Base-by-base conservation (phyloP, 2,113 vertebrate genomes). In the Argyrosomus japonicus region DNA sequence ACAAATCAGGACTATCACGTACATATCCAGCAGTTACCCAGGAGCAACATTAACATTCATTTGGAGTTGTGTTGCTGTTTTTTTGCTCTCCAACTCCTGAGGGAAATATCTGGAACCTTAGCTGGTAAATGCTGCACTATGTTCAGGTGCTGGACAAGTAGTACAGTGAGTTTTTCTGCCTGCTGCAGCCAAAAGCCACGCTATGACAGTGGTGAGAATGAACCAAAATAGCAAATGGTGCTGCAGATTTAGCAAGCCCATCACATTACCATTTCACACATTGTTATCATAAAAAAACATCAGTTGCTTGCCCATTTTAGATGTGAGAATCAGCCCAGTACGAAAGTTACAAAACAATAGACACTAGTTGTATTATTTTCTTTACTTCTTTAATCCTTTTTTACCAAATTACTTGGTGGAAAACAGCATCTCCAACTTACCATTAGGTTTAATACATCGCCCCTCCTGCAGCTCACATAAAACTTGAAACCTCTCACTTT, bases 401-500 rank as follows among this genome's bases (percentile, higher is more conserved):
- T 17, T 1, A 4, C 1, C 2, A 65, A 19, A 47, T 32, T 43
- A 32, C 6, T 17, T 36, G 43, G 17, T 25, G 32, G 19, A 73
- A 64, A 43, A 70, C 69, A 75, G n/a, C 32, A 21, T n/a, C 63
- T 82, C 29, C 19, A 70, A 69, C 63, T n/a, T 15, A 63, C 25
- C 45, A 56, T 47, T 23, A 43, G 19, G 43, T 73, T 75, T 21
- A 10, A 69, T 75, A 56, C 64, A 67, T 68, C 17, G 25, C 25
- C 63, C 74, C 70, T 60, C 51, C 8, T 14, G 48, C 54, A 65
- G 5, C 51, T 15, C 65, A 27, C 45, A 62, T 50, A 18, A 56
- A 84, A 68, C 47, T 56, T 63, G 36, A 79, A 71, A 68, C 60
- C 8, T 68, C 6, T 45, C 57, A 61, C 48, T 81, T 43, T 68